A percentile compares a stretch with the other conserved stretches of the same genome.
phyloP scores from a whole-genome alignment of 2,888 invertebrate genomes.

The Thymelicus lineola region DNA sequence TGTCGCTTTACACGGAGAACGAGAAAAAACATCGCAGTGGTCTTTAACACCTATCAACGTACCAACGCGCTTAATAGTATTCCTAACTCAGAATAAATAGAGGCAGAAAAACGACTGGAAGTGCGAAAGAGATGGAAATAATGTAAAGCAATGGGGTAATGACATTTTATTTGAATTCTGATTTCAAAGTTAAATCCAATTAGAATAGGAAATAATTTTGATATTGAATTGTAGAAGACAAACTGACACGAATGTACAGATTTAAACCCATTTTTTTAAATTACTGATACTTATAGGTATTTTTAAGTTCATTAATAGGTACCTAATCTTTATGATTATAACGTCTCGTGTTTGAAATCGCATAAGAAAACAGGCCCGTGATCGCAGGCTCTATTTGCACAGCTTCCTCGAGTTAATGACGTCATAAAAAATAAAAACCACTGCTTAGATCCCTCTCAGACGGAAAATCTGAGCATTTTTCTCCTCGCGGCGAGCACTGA shows the following conservation, averaged over 20 bases:
- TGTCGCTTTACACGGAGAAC: conserved; percentile 26
- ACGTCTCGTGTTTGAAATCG: neutral
- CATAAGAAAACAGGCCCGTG: conserved; percentile 49
- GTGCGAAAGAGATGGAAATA: too few species aligned
- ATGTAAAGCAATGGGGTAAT: too few species aligned
- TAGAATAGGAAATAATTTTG: too few species aligned
- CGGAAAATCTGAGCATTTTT: conserved; percentile 67
- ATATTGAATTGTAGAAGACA: too few species aligned
- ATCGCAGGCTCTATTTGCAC: conserved; percentile 74
- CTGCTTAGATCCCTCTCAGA: conserved; percentile 58
- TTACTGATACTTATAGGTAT: neutral
- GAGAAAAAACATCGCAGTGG: conserved; percentile 35
- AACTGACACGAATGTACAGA: too few species aligned
- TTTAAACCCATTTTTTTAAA: too few species aligned
- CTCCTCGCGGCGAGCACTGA: conserved; percentile 60
- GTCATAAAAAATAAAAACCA: conserved; percentile 73
- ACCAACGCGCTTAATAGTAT: neutral
- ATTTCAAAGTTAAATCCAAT: too few species aligned
- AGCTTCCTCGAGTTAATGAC: conserved; percentile 79
- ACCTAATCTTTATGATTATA: too few species aligned
- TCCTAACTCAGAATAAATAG: neutral
- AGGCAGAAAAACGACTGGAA: neutral
- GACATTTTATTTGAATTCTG: too few species aligned
- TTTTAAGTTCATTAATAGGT: neutral
- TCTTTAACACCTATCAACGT: conserved; percentile 12